Base-by-base conservation (phyloP, 2,888 invertebrate genomes). In the Eupithecia pulchellata region DNA sequence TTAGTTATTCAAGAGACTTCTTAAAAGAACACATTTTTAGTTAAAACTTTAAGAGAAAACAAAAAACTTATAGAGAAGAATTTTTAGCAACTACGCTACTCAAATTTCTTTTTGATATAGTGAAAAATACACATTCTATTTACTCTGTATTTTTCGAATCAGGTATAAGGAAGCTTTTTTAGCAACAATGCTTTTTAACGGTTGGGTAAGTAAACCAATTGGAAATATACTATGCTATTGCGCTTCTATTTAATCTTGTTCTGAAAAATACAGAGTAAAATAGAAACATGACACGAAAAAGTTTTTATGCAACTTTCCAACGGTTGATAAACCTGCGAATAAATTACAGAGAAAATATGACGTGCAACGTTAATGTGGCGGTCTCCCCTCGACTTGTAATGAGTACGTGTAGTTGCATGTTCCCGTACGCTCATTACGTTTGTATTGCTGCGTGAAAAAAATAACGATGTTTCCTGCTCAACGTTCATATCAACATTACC, bases 401-500 rank as follows among this genome's bases (percentile, higher is more conserved):
- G 79, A 76, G 68, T 76, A 78, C 81, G 78, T 67, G 69, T 78
- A 79, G 72, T 84, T 80, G 83, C 83, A 83, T 81, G 84, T 73
- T 73, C 71, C 81, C 75, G 77, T 77, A 77, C 72, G 78, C 81
- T 83, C 81, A 79, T 83, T 85, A 82, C 78, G 82, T 80, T 78
- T 81, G 79, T 80, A 82, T 79, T 76, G 72, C 78, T 74, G 74
- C 78, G 79, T 81, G 63, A 82, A 84, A 85, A n/a, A 82, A 81
- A 84, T 81, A 82, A 81, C 78, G 82, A 84, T 79, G 76, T 80
- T 79, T 77, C 73, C 73, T 75, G 80, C 77, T 78, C 67, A 67
- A 67, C 64, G 32, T 66, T 70, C 55, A 55, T 6, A 63, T 30
- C n/a, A 58, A 64, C 32, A 39, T 63, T 34, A 60, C 29, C 30